Evolutionary conservation across 2,113 vertebrate genomes (phyloP).

Genomic region (Ageneiosus marmoratus): DNA sequence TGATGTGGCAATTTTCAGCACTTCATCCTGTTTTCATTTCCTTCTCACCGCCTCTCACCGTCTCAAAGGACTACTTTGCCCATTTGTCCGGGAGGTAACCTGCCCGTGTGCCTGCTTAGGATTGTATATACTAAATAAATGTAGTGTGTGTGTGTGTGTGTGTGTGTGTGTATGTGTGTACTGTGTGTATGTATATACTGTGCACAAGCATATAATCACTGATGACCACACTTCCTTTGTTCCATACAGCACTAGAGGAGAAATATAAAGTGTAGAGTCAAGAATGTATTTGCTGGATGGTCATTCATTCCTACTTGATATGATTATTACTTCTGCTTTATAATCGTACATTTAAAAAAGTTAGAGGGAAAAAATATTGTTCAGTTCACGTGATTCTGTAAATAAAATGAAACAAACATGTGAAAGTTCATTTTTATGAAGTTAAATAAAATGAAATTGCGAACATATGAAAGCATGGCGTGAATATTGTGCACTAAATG

Average conservation of each 20-base stretch:
- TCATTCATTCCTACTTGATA: neutral
- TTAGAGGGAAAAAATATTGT: neutral
- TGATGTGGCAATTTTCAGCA: neutral
- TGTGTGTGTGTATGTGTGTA: too few relatives aligned
- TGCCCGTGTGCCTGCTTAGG: neutral
- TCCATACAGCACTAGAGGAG: neutral
- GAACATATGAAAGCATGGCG: neutral
- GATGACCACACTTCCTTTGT: neutral
- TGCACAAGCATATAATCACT: neutral
- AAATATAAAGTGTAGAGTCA: neutral
- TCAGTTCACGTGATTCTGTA: too few relatives aligned
- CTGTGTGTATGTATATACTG: too few relatives aligned
- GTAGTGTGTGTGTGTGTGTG: slow-evolving; percentile 1
- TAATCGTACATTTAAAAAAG: neutral
- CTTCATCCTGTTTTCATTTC: neutral
- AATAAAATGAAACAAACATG: neutral
- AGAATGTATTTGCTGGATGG: neutral
- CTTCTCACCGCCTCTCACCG: neutral
- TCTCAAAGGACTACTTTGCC: slow-evolving; percentile 9
- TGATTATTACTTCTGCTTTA: neutral
- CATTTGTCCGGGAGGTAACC: neutral
- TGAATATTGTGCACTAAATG: neutral
- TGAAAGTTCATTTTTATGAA: neutral
- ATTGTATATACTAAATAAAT: neutral
- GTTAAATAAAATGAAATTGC: neutral